phyloP scores from a whole-genome alignment of 1,140 invertebrate species.

The Drosophila ercepeae region DNA sequence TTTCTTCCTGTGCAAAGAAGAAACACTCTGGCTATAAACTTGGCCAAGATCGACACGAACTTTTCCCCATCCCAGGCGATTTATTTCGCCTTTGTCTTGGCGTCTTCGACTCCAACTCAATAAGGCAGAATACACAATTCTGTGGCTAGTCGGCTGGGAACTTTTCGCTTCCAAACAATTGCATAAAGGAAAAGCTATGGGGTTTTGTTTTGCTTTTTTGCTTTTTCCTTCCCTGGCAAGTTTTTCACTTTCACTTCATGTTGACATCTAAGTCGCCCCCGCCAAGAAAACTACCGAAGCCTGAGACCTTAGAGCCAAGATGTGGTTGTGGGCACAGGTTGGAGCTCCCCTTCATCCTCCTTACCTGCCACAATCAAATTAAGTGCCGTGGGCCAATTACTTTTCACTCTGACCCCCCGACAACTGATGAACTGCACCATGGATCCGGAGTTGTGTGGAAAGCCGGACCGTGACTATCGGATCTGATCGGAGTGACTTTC shows the following conservation, averaged over 20 bases:
- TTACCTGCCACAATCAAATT: conserved; percentile 62
- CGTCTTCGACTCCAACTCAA: conserved; percentile 31
- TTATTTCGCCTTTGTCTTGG: conserved; percentile 63
- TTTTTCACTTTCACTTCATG: conserved; percentile 78
- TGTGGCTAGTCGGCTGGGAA: conserved; percentile 58
- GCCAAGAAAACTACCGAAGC: conserved; percentile 26
- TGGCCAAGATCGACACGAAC: conserved; percentile 56
- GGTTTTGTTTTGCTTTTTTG: conserved; percentile 16
- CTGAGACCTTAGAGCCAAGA: conserved; percentile 13
- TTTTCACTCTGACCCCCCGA: conserved; percentile 72
- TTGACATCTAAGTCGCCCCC: conserved; percentile 66
- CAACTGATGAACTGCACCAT: conserved; percentile 60
- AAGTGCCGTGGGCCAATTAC: conserved; percentile 75
- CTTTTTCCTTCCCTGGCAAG: conserved; percentile 28
- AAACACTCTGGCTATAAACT: conserved; percentile 48
- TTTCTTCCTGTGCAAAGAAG: conserved; percentile 7
- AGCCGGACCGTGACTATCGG: conserved; percentile 65
- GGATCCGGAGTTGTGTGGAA: conserved; percentile 47
- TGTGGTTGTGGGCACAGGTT: conserved; percentile 1
- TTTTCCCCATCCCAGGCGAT: conserved; percentile 61
- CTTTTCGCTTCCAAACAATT: conserved; percentile 53
- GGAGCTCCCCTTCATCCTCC: background rate
- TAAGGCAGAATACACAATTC: conserved; percentile 66
- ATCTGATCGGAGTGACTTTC: conserved; percentile 22
- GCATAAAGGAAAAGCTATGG: conserved; percentile 67